phyloP scores from a whole-genome alignment of 1,140 invertebrate genomes.

The Pogonus chalceus region DNA sequence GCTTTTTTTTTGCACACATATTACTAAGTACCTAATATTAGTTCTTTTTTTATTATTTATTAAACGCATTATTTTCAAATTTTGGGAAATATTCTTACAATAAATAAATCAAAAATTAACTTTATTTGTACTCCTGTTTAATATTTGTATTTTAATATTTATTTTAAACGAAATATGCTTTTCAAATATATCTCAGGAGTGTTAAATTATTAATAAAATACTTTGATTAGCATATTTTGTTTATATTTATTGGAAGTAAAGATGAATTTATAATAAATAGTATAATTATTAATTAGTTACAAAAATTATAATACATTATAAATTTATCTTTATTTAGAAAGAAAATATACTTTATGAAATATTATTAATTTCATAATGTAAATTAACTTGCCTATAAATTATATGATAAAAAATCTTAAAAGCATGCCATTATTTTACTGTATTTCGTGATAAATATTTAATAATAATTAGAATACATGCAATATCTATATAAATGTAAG shows the following conservation, averaged over 20 bases:
- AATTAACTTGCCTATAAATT: too few relatives aligned
- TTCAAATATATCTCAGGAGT: background rate
- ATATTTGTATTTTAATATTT: too few relatives aligned
- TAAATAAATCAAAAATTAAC: too few relatives aligned
- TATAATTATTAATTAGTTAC: too few relatives aligned
- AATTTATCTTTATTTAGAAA: too few relatives aligned
- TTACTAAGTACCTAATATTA: background rate
- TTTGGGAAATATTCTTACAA: constrained; percentile 18
- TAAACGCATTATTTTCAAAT: background rate
- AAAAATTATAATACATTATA: too few relatives aligned
- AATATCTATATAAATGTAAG: constrained; percentile 2
- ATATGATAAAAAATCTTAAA: background rate
- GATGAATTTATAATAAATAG: too few relatives aligned
- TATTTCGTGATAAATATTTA: constrained; percentile 4
- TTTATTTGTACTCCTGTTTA: too few relatives aligned
- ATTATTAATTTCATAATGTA: too few relatives aligned
- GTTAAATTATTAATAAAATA: background rate
- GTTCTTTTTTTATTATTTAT: constrained; percentile 10
- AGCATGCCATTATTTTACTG: constrained; percentile 1
- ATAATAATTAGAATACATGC: background rate
- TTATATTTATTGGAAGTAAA: too few relatives aligned
- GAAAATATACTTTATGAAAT: too few relatives aligned
- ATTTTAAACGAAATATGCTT: background rate
- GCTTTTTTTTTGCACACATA: constrained; percentile 2
- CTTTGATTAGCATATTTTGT: background rate